Base-by-base conservation (phyloP, 2,888 invertebrate genomes). In the Ophion obscuratus region DNA sequence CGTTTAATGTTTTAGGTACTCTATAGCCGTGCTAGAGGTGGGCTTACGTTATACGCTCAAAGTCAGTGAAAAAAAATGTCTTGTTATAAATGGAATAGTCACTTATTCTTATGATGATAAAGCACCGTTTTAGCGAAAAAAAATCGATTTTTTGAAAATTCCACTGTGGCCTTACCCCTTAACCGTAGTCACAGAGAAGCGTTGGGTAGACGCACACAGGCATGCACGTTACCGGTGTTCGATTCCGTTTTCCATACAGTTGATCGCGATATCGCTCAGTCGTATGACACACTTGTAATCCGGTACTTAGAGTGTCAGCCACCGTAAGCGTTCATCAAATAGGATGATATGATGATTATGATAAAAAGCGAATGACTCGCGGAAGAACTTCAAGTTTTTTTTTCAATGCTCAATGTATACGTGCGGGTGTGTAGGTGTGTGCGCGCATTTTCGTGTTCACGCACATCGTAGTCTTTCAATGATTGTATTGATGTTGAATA, bases 281-380 rank as follows among this genome's bases (percentile, higher is more conserved):
- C 85, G 81, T 83, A 86, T 86, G 88, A 87, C 88, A 88, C 77
- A 88, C 88, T 87, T 87, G 73, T 64, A 64, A 77, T 78, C 64
- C 80, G 73, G 78, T 81, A 62, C 81, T 81, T 84, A 74, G 83
- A 81, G 53, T 71, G 80, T 82, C 74, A 81, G 78, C 62, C 85
- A 77, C 75, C 71, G 44, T 77, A 64, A 76, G 77, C 62, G 67
- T 67, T 68, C 73, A 80, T 83, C 80, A 81, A 68, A 47, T 44
- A 20, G 20, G 24, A 9, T 82, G 40, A 40, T 75, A 73, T 61
- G 31, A 61, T 20, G n/a, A 47, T 53, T 40, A 79, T 68, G 66
- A 20, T n/a, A 53, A 73, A 62, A 24, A 78, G 59, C 40, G 67
- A 83, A 31, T 31, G 31, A 31, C 31, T 2, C 31, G 31, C 31